phyloP scores from a whole-genome alignment of 2,797 vertebrate species.

The Petrocephalus sullivani region DNA sequence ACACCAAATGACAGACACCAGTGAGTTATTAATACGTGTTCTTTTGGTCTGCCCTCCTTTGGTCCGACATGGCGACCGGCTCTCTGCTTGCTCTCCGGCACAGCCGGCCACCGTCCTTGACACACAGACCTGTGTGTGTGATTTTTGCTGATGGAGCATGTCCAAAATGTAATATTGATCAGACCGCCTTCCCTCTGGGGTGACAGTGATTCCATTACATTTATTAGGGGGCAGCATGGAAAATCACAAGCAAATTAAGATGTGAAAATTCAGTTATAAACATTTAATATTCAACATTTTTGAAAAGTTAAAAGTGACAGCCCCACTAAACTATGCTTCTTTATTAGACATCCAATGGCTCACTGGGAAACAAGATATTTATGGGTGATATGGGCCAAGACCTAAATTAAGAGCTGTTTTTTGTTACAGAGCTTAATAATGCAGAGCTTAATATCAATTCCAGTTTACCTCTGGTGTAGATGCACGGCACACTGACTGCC shows the following conservation, averaged over 20 bases:
- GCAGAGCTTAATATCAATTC: background rate
- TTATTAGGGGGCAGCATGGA: slow-evolving; percentile 30
- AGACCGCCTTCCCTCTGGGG: slow-evolving; percentile 41
- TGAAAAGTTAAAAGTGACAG: background rate
- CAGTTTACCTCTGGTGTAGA: background rate
- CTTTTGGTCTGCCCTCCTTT: background rate
- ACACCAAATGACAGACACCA: background rate
- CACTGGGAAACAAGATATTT: background rate
- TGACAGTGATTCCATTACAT: slow-evolving; percentile 38
- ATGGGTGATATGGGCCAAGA: background rate
- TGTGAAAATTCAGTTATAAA: slow-evolving; percentile 39
- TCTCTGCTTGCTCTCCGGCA: slow-evolving; percentile 55
- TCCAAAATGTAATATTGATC: slow-evolving; percentile 4
- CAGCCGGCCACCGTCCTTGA: slow-evolving; percentile 56
- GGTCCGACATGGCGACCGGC: slow-evolving; percentile 28
- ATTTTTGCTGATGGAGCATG: background rate
- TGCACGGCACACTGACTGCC: background rate
- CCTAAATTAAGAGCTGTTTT: background rate
- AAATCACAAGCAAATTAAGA: slow-evolving; percentile 39
- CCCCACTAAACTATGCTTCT: background rate
- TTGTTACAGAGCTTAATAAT: background rate
- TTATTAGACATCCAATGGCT: background rate
- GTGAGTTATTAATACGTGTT: slow-evolving; percentile 29
- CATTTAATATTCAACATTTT: slow-evolving; percentile 35
- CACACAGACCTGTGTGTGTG: slow-evolving; percentile 14